Evolutionary conservation across 2,797 vertebrate genomes (phyloP).

Genomic region (Gastrophryne carolinensis): DNA sequence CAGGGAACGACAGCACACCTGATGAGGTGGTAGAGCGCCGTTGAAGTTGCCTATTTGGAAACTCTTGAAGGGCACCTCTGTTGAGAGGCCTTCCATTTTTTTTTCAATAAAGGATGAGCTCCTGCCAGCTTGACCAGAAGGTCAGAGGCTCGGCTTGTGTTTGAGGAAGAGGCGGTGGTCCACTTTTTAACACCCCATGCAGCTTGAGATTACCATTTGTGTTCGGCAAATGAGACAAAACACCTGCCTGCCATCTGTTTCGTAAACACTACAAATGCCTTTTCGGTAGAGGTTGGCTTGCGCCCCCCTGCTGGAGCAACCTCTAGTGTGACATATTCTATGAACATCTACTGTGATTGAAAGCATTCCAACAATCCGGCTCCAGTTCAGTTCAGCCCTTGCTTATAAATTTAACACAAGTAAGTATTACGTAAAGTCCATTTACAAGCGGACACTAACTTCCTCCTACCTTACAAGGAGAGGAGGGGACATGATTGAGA

Average conservation of each 20-base stretch:
- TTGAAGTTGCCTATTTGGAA: slow-evolving; percentile 40
- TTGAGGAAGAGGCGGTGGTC: slow-evolving; percentile 31
- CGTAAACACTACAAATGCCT: slow-evolving; percentile 74
- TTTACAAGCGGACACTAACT: no score
- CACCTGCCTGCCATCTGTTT: slow-evolving; percentile 70
- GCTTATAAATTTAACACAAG: no score
- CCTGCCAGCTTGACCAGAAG: slow-evolving; percentile 39
- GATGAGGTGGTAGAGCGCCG: slow-evolving; percentile 12
- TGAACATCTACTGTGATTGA: no score
- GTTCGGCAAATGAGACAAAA: slow-evolving; percentile 61
- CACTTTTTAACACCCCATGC: slow-evolving; percentile 53
- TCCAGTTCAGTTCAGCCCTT: no score
- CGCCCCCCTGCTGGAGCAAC: slow-evolving; percentile 55
- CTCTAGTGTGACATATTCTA: slow-evolving; percentile 63
- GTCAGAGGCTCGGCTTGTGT: slow-evolving; percentile 17
- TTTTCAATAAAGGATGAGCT: neutral
- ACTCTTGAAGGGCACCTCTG: slow-evolving; percentile 43
- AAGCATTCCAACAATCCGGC: no score
- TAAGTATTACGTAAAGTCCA: no score
- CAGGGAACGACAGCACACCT: slow-evolving; percentile 37
- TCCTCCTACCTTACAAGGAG: no score
- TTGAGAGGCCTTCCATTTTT: slow-evolving; percentile 5
- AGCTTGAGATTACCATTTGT: slow-evolving; percentile 57
- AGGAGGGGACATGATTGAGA: no score
- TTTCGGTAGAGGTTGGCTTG: slow-evolving; percentile 69